phyloP scores from a whole-genome alignment of 2,113 vertebrate species.

The Cromileptes altivelis region DNA sequence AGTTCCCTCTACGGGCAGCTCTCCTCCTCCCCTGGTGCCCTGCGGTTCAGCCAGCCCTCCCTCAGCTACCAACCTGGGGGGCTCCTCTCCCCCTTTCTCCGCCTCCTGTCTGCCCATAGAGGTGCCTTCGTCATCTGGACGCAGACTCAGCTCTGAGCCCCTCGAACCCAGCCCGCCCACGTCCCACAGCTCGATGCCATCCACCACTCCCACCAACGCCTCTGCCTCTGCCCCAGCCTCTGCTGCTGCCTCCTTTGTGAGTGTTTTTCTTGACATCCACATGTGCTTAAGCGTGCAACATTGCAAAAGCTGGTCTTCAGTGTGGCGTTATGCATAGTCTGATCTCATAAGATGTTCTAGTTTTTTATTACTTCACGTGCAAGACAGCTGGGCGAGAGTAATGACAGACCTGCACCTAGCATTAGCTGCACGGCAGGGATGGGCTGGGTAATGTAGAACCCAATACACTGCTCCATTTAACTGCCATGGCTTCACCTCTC shows the following conservation, averaged over 20 bases:
- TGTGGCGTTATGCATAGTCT: neutral
- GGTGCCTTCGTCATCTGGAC: constrained; percentile 64
- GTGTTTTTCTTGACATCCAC: constrained; percentile 35
- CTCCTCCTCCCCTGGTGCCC: constrained; percentile 76
- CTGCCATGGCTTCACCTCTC: neutral
- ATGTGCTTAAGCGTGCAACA: neutral
- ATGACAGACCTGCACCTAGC: neutral
- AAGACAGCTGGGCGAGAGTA: no score
- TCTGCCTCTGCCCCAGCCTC: constrained; percentile 60
- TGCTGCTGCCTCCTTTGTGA: constrained; percentile 73
- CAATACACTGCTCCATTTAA: neutral
- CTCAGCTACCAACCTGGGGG: constrained; percentile 64
- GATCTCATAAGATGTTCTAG: neutral
- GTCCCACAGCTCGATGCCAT: constrained; percentile 65
- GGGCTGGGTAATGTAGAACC: neutral
- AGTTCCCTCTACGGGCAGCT: constrained; percentile 64
- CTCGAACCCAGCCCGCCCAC: constrained; percentile 74
- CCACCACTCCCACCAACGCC: constrained; percentile 51
- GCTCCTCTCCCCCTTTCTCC: constrained; percentile 71
- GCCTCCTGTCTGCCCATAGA: constrained; percentile 79
- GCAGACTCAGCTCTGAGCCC: constrained; percentile 62
- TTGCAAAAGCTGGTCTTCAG: neutral
- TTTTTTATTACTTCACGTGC: neutral
- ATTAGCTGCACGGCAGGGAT: neutral
- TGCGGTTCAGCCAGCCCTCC: constrained; percentile 72